Evolutionary conservation across 2,797 vertebrate genomes (phyloP).

Genomic region (Pelodytes ibericus): DNA sequence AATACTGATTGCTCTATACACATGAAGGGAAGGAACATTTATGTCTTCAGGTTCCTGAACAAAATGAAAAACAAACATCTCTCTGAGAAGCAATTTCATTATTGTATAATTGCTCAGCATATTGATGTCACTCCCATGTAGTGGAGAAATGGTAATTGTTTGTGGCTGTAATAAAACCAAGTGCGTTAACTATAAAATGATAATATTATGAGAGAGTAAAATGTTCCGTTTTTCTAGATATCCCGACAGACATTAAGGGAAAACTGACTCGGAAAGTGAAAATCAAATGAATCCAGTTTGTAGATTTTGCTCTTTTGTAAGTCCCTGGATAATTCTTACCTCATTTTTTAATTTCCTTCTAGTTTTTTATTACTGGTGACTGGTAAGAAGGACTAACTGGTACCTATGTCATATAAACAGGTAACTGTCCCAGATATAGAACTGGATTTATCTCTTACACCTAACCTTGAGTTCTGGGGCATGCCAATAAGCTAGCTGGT

Average conservation of each 20-base stretch:
- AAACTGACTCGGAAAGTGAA: conserved; percentile 12
- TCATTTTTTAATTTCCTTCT: too few relatives aligned
- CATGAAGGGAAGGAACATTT: conserved; percentile 37
- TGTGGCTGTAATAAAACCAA: conserved; percentile 48
- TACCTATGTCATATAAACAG: too few relatives aligned
- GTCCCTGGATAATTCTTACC: background rate
- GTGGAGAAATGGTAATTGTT: conserved; percentile 46
- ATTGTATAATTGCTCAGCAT: conserved; percentile 52
- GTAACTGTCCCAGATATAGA: too few relatives aligned
- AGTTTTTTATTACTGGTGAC: too few relatives aligned
- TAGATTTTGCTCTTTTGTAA: background rate
- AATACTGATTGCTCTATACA: conserved; percentile 19
- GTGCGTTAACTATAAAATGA: conserved; percentile 44
- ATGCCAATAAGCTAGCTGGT: too few relatives aligned
- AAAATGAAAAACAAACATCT: conserved; percentile 57
- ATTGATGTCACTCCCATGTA: conserved; percentile 49
- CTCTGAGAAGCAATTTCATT: conserved; percentile 51
- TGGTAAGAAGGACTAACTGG: too few relatives aligned
- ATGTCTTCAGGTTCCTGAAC: conserved; percentile 45
- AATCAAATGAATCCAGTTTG: background rate
- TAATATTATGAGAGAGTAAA: conserved; percentile 41
- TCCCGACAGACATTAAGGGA: conserved; percentile 8
- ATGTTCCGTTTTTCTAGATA: background rate
- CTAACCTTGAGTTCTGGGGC: too few relatives aligned
- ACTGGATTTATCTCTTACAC: too few relatives aligned